Base-by-base conservation (phyloP, 2,113 vertebrate genomes). In the Clarias magur region DNA sequence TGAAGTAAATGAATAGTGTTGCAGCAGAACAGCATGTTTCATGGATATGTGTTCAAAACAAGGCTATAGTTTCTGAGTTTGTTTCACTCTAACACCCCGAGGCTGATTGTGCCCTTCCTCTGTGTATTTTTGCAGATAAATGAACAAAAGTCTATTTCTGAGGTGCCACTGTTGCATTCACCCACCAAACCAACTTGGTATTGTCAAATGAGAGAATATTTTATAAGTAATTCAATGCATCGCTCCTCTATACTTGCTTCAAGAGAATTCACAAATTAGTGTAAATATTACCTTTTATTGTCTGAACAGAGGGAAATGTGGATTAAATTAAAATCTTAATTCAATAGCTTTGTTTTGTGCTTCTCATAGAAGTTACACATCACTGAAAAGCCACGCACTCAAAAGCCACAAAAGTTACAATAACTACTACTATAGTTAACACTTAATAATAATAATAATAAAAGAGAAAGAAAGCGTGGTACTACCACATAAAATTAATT, bases 231-330 rank as follows among this genome's bases (percentile, higher is more conserved):
- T 82, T 72, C 25, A 84, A 88, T 89, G 23, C 88, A 87, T 90
- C 72, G 19, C 62, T 80, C 76, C 25, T 70, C 63, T 48, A 8
- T 86, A 76, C 83, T 84, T 86, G 73, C 83, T 83, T 88, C 86
- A 89, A 89, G 86, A 89, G 87, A 91, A 90, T 90, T 88, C 89
- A 81, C 62, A 89, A 88, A 91, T 91, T 92, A 90, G 86, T 83
- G 62, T 85, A 23, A 82, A 90, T 75, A 85, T 89, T 89, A 90
- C 56, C 60, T 84, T 78, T 83, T 83, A 83, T 87, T 90, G 91
- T 87, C 85, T 89, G 80, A 72, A 88, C 68, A 76, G 30, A 70
- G n/a, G 34, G 23, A 68, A 62, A 53, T 21, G 65, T 54, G 17
- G 13, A 48, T 73, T 6, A 13, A 17, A 82, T 78, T 65, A 59